phyloP scores from a whole-genome alignment of 2,797 vertebrate genomes.

The Pangasius larnaudii region DNA sequence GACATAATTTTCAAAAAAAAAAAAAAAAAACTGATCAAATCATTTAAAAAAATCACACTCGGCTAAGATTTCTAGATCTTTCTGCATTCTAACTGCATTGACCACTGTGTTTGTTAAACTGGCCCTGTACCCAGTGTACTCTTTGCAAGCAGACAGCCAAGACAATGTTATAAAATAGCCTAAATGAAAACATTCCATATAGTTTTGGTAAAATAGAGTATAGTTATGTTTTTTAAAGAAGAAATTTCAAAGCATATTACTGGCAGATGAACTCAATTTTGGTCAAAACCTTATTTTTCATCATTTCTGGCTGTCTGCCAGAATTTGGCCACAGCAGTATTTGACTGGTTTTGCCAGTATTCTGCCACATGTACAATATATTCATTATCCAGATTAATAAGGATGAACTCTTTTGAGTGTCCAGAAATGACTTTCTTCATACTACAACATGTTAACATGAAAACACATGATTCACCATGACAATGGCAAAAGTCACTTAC shows the following conservation, averaged over 20 bases:
- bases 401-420: background rate
- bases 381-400: background rate
- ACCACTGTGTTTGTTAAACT: background rate
- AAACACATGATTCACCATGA: background rate
- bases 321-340: background rate
- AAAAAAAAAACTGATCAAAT: background rate
- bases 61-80: background rate
- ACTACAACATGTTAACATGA: background rate
- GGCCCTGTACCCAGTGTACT: background rate
- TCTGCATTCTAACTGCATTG: background rate
- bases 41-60: background rate
- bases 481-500: conserved; percentile 62
- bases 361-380: background rate
- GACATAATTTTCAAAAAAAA: background rate
- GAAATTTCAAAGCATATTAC: background rate
- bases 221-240: background rate
- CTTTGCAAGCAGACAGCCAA: background rate
- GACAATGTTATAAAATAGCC: background rate
- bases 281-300: background rate
- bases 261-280: background rate
- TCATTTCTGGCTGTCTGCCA: background rate
- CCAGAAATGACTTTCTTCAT: background rate
- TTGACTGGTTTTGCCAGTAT: background rate
- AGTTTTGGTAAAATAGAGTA: background rate
- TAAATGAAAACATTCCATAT: background rate